Base-by-base conservation (phyloP, 2,888 invertebrate genomes). In the Pristionchus mayeri region DNA sequence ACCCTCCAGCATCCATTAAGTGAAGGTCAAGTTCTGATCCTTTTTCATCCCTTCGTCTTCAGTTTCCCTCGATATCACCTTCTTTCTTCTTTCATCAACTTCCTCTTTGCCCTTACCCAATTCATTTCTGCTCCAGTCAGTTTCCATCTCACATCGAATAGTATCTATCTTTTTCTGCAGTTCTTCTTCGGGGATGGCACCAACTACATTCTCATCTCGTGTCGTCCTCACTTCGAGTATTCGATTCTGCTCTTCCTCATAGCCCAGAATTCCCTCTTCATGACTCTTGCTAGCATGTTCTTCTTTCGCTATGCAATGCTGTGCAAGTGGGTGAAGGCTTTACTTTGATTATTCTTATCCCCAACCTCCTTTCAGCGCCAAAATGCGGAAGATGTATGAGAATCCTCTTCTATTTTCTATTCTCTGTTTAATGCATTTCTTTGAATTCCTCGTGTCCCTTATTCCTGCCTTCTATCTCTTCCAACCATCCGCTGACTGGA, bases 261-360 rank as follows among this genome's bases (percentile, higher is more conserved):
- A 16, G 63, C 63, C 34, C 63, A 63, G 11, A 63, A 63, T 63
- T 63, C 63, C 34, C 34, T 63, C 6, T 63, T 63, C 34, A 63
- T 63, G 63, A 30, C 24, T 16, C 34, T 63, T 13, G 11, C 63
- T 3, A n/a, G 27, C 24, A 63, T 63, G 4, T 63, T 63, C 63
- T 30, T 27, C 18, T 34, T 63, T 63, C 63, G 63, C n/a, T n/a
- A 63, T 34, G 63, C 63, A 34, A 34, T 18, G 11, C n/a, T 63
- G 27, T 63, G 63, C 63, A n/a, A n/a, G n/a, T n/a, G n/a, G n/a
- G n/a, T n/a, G n/a, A n/a, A 18, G n/a, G n/a, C n/a, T n/a, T 18
- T 3, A 16, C 1, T 34, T 3, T 13, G 34, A 18, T 24, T 11
- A 30, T 13, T 16, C 34, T 0, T 27, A 63, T 16, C 34, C 63